Base-by-base conservation (phyloP, 2,888 invertebrate species). In the Drosophila phalerata region DNA sequence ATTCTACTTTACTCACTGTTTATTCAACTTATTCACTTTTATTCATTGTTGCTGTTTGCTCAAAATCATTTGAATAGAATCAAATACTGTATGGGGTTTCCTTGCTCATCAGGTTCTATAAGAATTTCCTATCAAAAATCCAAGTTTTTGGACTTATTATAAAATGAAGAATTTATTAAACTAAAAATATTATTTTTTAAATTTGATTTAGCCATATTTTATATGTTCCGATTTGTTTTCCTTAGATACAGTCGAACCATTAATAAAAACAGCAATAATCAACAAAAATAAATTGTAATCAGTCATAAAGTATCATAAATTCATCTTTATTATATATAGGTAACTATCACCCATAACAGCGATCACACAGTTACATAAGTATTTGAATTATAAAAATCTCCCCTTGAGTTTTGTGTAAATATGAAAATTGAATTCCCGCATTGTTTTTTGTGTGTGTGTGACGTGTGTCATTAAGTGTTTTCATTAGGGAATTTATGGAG, bases 401-500 rank as follows among this genome's bases (percentile, higher is more conserved):
- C 78, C 69, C 66, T 45, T 61, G 47, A 69, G 57, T 57, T 60
- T 13, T 19, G 17, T 32, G 62, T 61, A 82, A 88, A 85, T 77
- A 79, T 56, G 48, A 70, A 73, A 85, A 73, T 53, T 68, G 49
- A 79, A 72, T 79, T 90, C 88, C 88, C 88, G 88, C 90, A 88
- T 88, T 85, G 87, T 84, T 88, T 81, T 75, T 81, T 77, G 48
- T 38, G 40, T 60, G 70, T 62, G n/a, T 61, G 63, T 65, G 89
- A 72, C 90, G 82, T 81, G 88, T 83, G 88, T 76, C 85, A 74
- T 89, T 84, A 88, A 84, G 77, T 87, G 77, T 76, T 77, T 87
- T 84, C 76, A 85, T 78, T 90, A 77, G 72, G 52, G 62, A 75
- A 84, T 89, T 89, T 84, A 84, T 84, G 88, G 63, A 75, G 69